These are phyloP conservation scores for Spialia ferax DNA, from an alignment of 2,888 invertebrate species.

Conservation along the genomic window DNA sequence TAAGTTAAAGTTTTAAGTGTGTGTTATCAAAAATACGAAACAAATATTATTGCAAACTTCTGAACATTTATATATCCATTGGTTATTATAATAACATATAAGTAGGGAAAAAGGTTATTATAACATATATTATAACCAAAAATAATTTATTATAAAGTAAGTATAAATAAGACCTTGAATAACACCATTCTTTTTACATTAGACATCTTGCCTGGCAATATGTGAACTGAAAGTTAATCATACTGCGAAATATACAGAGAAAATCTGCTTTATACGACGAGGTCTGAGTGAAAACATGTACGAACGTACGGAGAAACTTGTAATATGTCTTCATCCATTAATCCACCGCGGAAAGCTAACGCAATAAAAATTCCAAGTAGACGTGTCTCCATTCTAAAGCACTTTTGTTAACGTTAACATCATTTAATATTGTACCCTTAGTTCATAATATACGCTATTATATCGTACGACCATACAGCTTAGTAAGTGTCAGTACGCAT, in stretches of 20 bases:
- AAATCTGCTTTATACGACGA: background rate
- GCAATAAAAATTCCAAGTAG: constrained; percentile 68
- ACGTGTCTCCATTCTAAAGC: constrained; percentile 43
- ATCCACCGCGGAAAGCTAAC: constrained; percentile 53
- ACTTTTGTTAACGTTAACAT: no score
- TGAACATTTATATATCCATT: no score
- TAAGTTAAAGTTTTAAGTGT: no score
- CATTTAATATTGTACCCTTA: constrained; percentile 1
- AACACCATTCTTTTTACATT: no score
- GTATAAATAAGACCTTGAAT: no score
- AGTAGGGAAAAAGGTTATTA: no score
- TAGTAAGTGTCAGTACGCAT: background rate
- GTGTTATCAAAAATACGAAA: no score
- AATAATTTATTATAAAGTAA: no score
- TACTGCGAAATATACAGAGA: background rate
- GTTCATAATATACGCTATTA: constrained; percentile 8
- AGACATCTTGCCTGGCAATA: background rate
- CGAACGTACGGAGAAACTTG: constrained; percentile 6
- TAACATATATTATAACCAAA: no score
- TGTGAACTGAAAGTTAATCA: background rate
- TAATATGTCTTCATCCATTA: constrained; percentile 64
- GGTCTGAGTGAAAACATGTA: background rate
- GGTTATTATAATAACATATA: no score
- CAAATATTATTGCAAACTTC: no score
- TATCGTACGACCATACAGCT: constrained; percentile 17